Conservation (phyloP, 37 sponge, comb jelly and placozoan genomes). For the Agelas oroides region DNA sequence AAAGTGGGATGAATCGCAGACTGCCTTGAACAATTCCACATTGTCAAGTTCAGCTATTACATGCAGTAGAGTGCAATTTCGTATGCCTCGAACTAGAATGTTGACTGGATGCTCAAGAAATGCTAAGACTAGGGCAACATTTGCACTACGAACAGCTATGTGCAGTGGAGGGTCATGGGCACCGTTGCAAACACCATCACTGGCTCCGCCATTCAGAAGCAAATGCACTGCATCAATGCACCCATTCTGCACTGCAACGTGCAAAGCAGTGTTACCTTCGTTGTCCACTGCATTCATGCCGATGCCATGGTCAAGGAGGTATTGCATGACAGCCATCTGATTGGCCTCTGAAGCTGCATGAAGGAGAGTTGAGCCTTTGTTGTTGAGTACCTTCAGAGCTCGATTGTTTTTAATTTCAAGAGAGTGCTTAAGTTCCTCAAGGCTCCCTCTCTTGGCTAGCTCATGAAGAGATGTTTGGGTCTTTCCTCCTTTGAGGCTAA, state of each 20-base stretch:
- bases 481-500: too few relatives aligned
- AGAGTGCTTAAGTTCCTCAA: constrained; percentile 9
- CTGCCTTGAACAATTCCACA: constrained; percentile 33
- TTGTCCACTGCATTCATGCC: constrained; percentile 61
- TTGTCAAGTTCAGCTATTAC: constrained; percentile 63
- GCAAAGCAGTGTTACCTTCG: constrained; percentile 89
- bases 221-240: constrained; percentile 39
- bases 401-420: constrained; percentile 3
- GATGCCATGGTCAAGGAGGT: constrained; percentile 54
- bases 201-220: constrained; percentile 57
- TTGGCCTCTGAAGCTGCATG: constrained; percentile 62
- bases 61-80: constrained; percentile 62
- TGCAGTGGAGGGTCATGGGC: constrained; percentile 63
- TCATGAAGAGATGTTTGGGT: constrained; percentile 15
- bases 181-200: constrained; percentile 41
- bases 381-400: constrained; percentile 8
- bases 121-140: constrained; percentile 30
- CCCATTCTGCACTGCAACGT: constrained; percentile 62
- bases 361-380: constrained; percentile 46
- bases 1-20: not conserved
- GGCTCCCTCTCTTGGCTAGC: constrained; percentile 37
- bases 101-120: constrained; percentile 45
- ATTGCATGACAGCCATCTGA: constrained; percentile 50
- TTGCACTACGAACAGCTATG: constrained; percentile 39
- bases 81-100: constrained; percentile 30